Evolutionary conservation across 2,797 vertebrate genomes (phyloP).

Genomic region (Hyperoplus immaculatus): DNA sequence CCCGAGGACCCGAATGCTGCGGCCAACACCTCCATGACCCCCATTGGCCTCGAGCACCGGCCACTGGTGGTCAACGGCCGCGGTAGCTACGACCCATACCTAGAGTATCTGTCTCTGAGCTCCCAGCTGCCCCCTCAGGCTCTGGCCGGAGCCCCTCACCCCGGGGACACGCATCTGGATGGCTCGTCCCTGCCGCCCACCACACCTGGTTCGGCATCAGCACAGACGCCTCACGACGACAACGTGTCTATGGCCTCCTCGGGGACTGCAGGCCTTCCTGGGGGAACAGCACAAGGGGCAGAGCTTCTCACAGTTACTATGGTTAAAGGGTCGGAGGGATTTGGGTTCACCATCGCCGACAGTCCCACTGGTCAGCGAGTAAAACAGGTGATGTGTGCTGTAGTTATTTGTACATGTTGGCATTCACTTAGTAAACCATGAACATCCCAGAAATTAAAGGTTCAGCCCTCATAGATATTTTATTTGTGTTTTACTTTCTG

Average conservation of each 20-base stretch:
- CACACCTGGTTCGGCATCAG: conserved; percentile 83
- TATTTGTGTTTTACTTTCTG: conserved; percentile 2
- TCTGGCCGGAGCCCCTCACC: conserved; percentile 90
- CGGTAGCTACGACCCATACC: conserved; percentile 97
- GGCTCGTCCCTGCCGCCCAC: conserved; percentile 91
- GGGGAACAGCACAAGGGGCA: conserved; percentile 88
- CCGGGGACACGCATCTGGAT: conserved; percentile 95
- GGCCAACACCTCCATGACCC: conserved; percentile 90
- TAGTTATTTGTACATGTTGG: neutral
- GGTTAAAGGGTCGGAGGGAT: conserved; percentile 98
- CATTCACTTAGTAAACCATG: neutral
- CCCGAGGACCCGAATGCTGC: conserved; percentile 91
- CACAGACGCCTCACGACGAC: conserved; percentile 90
- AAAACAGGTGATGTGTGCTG: conserved; percentile 88
- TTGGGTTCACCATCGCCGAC: conserved; percentile 99
- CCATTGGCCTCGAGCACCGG: conserved; percentile 95
- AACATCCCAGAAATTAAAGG: neutral
- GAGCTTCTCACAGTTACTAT: conserved; percentile 98
- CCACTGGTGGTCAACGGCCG: conserved; percentile 95
- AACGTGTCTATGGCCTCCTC: conserved; percentile 97
- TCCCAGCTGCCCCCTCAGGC: conserved; percentile 95
- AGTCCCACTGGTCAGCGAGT: conserved; percentile 98
- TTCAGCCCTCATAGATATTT: conserved; percentile 14
- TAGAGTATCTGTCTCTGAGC: conserved; percentile 98
- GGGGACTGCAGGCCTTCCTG: conserved; percentile 88